Evolutionary conservation across 2,797 vertebrate genomes (phyloP), one percentile per base, ranked within the genome.

Genomic region (Basileuterus tristriatus): DNA sequence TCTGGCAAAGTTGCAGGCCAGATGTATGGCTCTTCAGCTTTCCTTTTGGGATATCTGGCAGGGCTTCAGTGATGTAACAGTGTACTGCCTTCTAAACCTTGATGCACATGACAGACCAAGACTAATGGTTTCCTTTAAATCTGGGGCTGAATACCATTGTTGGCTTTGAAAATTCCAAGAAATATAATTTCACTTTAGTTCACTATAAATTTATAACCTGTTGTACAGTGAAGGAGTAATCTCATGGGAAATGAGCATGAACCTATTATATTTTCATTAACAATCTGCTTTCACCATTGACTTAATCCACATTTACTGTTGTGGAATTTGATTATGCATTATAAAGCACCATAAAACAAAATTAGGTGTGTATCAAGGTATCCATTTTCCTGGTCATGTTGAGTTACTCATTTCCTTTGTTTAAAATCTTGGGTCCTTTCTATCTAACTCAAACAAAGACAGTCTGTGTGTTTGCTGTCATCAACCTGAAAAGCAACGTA

Each of bases 41-140:
- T 79, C 86, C 80, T 91, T 92, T 96, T 49, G 80, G 93, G 86
- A 88, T 89, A 65, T 89, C 86, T 97, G 96, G 90, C 93, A 97
- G 56, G 67, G 70, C 53, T 93, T 97, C 96, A 94, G 63, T 95
- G 90, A 93, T 95, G 94, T 94, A 92, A 94, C 90, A 94, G 80
- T 88, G 74, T 78, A 65, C 63, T 93, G 80, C 91, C 36, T 94
- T 95, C 95, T 96, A 97, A 97, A 95, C 96, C 92, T 96, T 95
- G 93, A 96, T 96, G 96, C 96, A 93, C 90, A 91, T 97, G 97
- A 98, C 96, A 97, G 89, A 96, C 46, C 75, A 96, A 97, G 96
- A 98, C 89, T 96, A 98, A 98, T 95, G 77, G 65, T 96, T 98
- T 98, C 94, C 97, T 97, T 97, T 96, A 95, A 94, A 94, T 95